phyloP scores from a whole-genome alignment of 2,888 invertebrate genomes.

The Ophraella communa region DNA sequence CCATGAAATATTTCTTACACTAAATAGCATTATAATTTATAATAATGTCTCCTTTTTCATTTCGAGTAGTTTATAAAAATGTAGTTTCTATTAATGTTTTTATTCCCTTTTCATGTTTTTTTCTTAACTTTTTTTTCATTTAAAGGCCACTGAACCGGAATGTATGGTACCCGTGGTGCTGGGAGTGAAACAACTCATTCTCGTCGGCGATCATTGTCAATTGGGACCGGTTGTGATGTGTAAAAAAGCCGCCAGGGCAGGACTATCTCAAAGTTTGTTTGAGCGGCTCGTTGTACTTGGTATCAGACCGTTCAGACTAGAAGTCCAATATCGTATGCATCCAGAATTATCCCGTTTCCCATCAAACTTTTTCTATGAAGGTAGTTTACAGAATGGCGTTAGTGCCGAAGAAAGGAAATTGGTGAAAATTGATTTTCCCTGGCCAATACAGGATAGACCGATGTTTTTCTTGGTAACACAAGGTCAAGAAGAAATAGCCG shows the following conservation, averaged over 20 bases:
- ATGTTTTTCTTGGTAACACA: slow-evolving; percentile 99
- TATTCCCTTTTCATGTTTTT: too few relatives aligned
- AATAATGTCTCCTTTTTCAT: too few relatives aligned
- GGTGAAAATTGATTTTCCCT: slow-evolving; percentile 92
- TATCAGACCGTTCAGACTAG: slow-evolving; percentile 94
- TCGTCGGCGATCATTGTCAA: slow-evolving; percentile 99
- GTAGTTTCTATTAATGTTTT: too few relatives aligned
- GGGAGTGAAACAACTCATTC: slow-evolving; percentile 94
- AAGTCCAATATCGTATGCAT: slow-evolving; percentile 99
- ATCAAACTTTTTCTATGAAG: slow-evolving; percentile 99
- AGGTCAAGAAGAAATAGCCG: slow-evolving; percentile 98
- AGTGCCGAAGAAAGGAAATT: slow-evolving; percentile 94
- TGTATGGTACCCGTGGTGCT: slow-evolving; percentile 99
- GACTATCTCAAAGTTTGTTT: slow-evolving; percentile 95
- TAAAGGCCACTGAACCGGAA: slow-evolving; percentile 88
- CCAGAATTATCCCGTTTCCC: slow-evolving; percentile 97
- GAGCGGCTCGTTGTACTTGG: slow-evolving; percentile 97
- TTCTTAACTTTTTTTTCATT: slow-evolving; percentile 6
- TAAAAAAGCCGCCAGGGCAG: slow-evolving; percentile 97
- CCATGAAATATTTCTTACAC: too few relatives aligned
- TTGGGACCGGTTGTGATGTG: slow-evolving; percentile 99
- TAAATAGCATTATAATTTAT: too few relatives aligned
- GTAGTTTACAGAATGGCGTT: slow-evolving; percentile 98
- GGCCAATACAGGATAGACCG: slow-evolving; percentile 95
- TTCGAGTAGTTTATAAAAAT: too few relatives aligned